Evolutionary conservation across 1,140 invertebrate species (phyloP), one percentile per base, ranked within the genome.

Genomic region (Episyrphus balteatus): DNA sequence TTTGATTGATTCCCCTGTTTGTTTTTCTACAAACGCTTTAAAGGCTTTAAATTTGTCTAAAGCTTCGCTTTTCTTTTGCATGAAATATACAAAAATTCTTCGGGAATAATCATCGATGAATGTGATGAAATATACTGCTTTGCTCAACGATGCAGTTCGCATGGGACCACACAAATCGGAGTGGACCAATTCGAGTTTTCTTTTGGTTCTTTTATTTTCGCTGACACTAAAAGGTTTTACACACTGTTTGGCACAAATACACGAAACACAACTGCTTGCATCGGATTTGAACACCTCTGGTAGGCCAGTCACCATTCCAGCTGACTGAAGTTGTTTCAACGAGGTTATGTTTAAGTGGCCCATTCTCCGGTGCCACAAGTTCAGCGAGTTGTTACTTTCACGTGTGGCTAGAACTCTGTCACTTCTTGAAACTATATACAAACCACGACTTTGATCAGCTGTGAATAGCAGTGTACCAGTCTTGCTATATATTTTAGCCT

Each of bases 131-230:
- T 66, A 72, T 45, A 46, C 47, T 9, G 59, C 50, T 21, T 56
- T 55, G 34, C 62, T 56, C 39, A 64, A 40, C 37, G 59, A 66
- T n/a, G 42, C 43, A 12, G 44, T 46, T 43, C 59, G 55, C 59
- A 69, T 68, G n/a, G 64, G 66, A 18, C 70, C 70, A 50, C 60
- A 66, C 12, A 70, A 39, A 53, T 71, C 69, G 17, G 56, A 51
- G 51, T 71, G 65, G 1, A 70, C 48, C 14, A 67, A 17, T 40
- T 67, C 55, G 44, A 64, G 47, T 18, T 15, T 26, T 26, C 21
- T 26, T 26, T 46, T 26, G 11, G 12, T 21, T 32, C 10, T 21
- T 26, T 38, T 37, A 18, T 37, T 39, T 5, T 37, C 26, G 5
- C 14, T 13, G 8, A n/a, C 30, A 18, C n/a, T 15, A 18, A 42